Base-by-base conservation (phyloP, 2,797 vertebrate genomes). In the Hirundo rustica region DNA sequence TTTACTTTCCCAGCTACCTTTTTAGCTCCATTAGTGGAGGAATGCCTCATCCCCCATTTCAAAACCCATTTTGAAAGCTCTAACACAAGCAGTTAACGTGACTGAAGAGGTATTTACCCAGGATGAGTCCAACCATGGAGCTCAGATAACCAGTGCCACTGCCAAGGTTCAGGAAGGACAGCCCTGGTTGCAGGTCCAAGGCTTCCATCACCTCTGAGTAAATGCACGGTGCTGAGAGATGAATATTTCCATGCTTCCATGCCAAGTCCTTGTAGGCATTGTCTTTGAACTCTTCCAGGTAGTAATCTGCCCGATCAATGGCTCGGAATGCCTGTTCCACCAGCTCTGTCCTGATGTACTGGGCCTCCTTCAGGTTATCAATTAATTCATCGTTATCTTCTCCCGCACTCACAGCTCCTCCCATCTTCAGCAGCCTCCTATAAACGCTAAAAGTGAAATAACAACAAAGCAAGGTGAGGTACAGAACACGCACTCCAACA, bases 141-240 rank as follows among this genome's bases (percentile, higher is more conserved):
- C 99, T 99, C 83, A 99, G 98, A 96, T 99, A 99, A 48, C 99
- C 99, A 1, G 99, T 99, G 80, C 99, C 99, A 48, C 99, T 99
- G 97, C 99, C 99, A 48, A 99, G 97, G 95, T 99, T 99, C 88
- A 99, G 98, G 96, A 99, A 99, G 0, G 99, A 99, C 81, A 99
- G 98, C 27, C 99, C 98, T 1, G 99, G 99, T n/a, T 98, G 98
- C 51, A 99, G 98, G 75, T 99, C 99, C 97, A 99, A 92, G 38
- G 99, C 99, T 97, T 99, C 99, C 99, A 99, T 99, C 96, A 99
- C 99, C 95, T 99, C 99, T 0, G 99, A 99, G 97, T 99, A 99
- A 97, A 99, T 99, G 78, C 99, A 99, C 0, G 99, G 99, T 25
- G 99, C 99, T 2, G 99, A 99, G 51, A 99, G 98, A 93, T 99